A percentile compares a stretch with the other conserved stretches of the same genome.
Conservation (phyloP, 64 coral and sea anemone genomes). For the Stichodactyla mertensii region DNA sequence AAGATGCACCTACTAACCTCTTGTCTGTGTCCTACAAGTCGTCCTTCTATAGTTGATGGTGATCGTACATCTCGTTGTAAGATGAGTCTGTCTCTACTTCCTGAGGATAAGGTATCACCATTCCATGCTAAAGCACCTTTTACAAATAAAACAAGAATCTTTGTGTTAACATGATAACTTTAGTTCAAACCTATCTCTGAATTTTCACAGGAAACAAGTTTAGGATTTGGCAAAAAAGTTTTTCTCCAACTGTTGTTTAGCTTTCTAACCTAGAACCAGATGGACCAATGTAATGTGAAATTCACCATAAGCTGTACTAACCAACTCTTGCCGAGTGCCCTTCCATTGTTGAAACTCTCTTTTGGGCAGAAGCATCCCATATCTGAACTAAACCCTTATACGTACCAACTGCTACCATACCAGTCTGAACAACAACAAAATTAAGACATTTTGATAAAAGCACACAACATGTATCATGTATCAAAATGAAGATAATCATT, state of each 20-base stretch:
- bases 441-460: background rate
- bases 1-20: constrained; percentile 48
- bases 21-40: constrained; percentile 93
- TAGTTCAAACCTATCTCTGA: too few species aligned
- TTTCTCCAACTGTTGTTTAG: too few species aligned
- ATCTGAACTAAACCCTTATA: constrained; percentile 98
- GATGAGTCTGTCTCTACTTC: constrained; percentile 85
- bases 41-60: constrained; percentile 57
- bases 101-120: constrained; percentile 93
- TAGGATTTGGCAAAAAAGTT: too few species aligned
- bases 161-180: too few species aligned
- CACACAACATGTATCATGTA: too few species aligned
- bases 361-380: constrained; percentile 94
- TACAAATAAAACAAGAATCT: background rate
- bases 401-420: constrained; percentile 89
- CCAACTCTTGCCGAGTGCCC: constrained; percentile 98
- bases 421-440: constrained; percentile 49
- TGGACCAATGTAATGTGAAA: too few species aligned
- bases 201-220: too few species aligned
- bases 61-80: constrained; percentile 84
- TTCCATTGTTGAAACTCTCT: constrained; percentile 75
- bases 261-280: too few species aligned
- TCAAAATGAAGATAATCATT: too few species aligned
- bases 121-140: constrained; percentile 94
- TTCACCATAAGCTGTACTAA: constrained; percentile 8